Base-by-base conservation (phyloP, 2,797 vertebrate species). In the Melanotaenia nigrans region DNA sequence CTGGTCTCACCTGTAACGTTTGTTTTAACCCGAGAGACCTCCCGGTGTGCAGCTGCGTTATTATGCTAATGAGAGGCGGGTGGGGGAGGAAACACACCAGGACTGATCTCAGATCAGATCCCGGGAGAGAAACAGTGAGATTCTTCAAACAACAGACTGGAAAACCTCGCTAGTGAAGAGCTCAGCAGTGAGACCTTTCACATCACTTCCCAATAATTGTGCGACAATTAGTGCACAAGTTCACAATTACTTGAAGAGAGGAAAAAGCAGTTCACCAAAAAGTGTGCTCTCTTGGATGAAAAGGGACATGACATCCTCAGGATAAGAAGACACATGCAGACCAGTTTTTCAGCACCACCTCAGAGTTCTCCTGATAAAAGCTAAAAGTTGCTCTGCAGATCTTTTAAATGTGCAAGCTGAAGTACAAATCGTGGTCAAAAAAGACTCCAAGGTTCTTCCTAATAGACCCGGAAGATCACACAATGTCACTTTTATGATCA, bases 1-100 rank as follows among this genome's bases (percentile, higher is more conserved):
- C 25, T 22, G 47, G 0, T 14, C 47, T 71, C 73, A 58, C 53
- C 61, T 62, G 62, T 1, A 16, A 6, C 22, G 67, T 58, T 71
- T 20, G 64, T 33, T 70, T 61, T 0, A 55, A 56, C 10, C 25
- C 1, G 5, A 0, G 42, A 0, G 0, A 63, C 47, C 83, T 76
- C 83, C 84, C 59, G 75, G 1, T 22, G 78, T 11, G 81, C 61
- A 53, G 75, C 74, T 63, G 77, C 62, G 2, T 78, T 0, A 33
- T 78, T 38, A 63, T 54, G 82, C 3, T 73, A 78, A 85, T 81
- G 66, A 82, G 66, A 1, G 45, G 36, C 13, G 20, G 38, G 77
- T 75, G 74, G 73, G 79, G 70, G 61, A 24, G 11, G 22, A 73
- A 0, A 5, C 24, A 49, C 18, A 11, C 1, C 7, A 3, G n/a